Conservation (phyloP, 2,113 vertebrate species). For the Grallaria varia region DNA sequence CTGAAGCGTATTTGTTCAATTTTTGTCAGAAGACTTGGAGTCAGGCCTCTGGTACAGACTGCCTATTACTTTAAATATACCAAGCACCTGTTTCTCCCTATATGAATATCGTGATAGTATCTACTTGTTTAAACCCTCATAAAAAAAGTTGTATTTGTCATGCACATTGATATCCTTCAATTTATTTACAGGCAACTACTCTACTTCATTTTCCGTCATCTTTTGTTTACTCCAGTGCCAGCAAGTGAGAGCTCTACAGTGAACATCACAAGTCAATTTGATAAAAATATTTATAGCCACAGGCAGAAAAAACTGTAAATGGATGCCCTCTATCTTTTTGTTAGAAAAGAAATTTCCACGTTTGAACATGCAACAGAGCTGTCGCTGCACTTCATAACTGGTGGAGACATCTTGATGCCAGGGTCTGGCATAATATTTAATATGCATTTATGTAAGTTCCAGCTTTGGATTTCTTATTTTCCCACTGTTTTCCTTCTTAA, state of each 20-base stretch:
- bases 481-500: not conserved
- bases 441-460: accelerated
- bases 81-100: not conserved
- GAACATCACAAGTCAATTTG: not conserved
- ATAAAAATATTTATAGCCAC: not conserved
- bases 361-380: not conserved
- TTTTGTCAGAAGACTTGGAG: not conserved
- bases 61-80: not conserved
- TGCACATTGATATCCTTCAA: not conserved
- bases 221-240: not conserved
- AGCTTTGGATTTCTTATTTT: not conserved
- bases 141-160: not conserved
- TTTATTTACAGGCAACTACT: not conserved
- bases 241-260: not conserved
- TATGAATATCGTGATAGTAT: not conserved
- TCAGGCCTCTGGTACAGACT: not conserved
- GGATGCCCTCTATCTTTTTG: not conserved
- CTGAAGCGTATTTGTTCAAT: not conserved
- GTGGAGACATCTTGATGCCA: not conserved
- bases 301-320: not conserved
- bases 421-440: not conserved
- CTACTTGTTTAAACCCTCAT: not conserved
- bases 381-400: not conserved
- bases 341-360: not conserved
- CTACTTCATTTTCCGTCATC: not conserved